Evolutionary conservation across 92 coral and sea anemone genomes (phyloP), one percentile per base, ranked within the genome.

Genomic region (Zoanthus sansibaricus): DNA sequence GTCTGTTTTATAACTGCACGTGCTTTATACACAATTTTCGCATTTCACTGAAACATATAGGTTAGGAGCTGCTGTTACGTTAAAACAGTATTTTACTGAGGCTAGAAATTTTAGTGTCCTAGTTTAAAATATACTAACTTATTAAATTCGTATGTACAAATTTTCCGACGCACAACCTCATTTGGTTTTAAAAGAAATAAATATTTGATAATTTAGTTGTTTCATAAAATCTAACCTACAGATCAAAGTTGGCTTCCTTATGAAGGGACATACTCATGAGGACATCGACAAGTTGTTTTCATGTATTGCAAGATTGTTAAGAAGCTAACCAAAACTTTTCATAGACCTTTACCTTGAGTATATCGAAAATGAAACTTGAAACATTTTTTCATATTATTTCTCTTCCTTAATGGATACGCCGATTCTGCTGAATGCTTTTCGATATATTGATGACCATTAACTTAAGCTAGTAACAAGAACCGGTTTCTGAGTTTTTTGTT

Each of bases 241-340:
- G 77, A 72, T 72, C 49, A 72, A 72, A 15, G 56, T 37, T 42
- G 77, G 77, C 3, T 72, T 37, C 45, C 45, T 72, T 7, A 72
- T 3, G 77, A 14, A 9, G n/a, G 77, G 77, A 7, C 55, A 72
- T 52, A 72, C 25, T 7, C 77, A 72, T 18, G 56, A 72, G 42
- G 77, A 72, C 18, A 18, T 72, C 12, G 51, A 72, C 52, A 51
- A 72, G 17, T 33, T 72, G 77, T 72, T 72, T 72, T 72, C 55
- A 10, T 32, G 51, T 37, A 72, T 37, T 44, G 6, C 18, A 44
- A 14, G 51, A 18, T 8, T 10, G 17, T 9, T 18, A 9, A 9
- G 13, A 3, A 68, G 32, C 45, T 20, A 30, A 48, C 52, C 52
- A 9, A 48, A 48, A 48, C 52, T 48, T 48, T n/a, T 9, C 37